Percentiles rank a stretch among this genome's conserved stretches.
Conservation (phyloP, 2,797 vertebrate species). For the Eutrigla gurnardus region DNA sequence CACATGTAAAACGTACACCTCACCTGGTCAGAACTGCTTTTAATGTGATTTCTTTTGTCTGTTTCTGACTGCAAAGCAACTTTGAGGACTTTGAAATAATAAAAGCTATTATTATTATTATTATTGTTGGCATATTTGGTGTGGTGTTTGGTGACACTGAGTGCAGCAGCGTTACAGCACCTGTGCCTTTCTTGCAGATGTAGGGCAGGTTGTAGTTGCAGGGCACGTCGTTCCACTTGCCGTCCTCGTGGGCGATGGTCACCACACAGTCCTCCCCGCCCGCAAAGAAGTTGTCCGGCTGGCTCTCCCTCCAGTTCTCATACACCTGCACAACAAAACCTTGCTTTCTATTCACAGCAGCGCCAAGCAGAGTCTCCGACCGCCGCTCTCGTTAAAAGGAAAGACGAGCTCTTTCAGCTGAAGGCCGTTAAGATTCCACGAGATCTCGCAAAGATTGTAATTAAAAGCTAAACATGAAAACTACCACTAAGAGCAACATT, state of each 20-base stretch:
- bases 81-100: too few species aligned
- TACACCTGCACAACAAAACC: slow-evolving; percentile 84
- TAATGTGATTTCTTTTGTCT: too few species aligned
- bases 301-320: slow-evolving; percentile 95
- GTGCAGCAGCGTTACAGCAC: slow-evolving; percentile 70
- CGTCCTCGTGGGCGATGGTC: slow-evolving; percentile 93
- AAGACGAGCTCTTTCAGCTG: neutral
- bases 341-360: slow-evolving; percentile 9
- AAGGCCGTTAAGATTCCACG: neutral
- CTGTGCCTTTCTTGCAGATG: slow-evolving; percentile 97
- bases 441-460: slow-evolving; percentile 14
- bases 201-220: slow-evolving; percentile 99
- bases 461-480: neutral
- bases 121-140: neutral
- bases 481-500: neutral
- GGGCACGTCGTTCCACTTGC: slow-evolving; percentile 97
- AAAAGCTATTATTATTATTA: too few species aligned
- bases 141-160: neutral
- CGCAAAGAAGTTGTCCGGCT: slow-evolving; percentile 97
- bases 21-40: too few species aligned
- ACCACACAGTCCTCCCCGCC: slow-evolving; percentile 97
- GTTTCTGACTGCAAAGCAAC: too few species aligned
- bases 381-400: neutral
- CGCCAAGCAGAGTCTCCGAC: neutral
- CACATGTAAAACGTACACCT: too few species aligned